Evolutionary conservation across 2,797 vertebrate species (phyloP).

Genomic region (Chelon labrosus): DNA sequence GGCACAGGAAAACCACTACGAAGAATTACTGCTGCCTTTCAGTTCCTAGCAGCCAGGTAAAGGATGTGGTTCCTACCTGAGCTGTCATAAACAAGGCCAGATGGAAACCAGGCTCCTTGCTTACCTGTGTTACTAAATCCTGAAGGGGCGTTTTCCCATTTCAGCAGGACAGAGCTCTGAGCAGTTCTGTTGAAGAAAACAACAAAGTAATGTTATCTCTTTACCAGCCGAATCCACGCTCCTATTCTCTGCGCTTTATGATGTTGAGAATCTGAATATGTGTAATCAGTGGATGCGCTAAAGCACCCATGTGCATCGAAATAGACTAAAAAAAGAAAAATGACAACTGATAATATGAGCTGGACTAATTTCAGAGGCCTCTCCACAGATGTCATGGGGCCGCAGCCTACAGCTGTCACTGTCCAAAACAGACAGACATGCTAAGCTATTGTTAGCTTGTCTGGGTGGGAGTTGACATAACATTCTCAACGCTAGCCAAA

Average conservation of each 20-base stretch:
- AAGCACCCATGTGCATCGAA: neutral
- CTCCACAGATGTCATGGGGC: slow-evolving; percentile 61
- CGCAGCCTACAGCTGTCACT: slow-evolving; percentile 77
- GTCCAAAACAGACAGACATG: slow-evolving; percentile 73
- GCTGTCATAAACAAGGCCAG: neutral
- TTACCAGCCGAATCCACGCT: neutral
- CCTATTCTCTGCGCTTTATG: neutral
- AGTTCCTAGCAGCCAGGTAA: neutral
- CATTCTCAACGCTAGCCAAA: slow-evolving; percentile 13
- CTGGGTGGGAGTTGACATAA: slow-evolving; percentile 60
- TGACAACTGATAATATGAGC: neutral
- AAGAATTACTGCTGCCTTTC: slow-evolving; percentile 10
- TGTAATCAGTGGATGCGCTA: neutral
- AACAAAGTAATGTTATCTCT: neutral
- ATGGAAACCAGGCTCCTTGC: slow-evolving; percentile 4
- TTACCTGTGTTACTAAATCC: slow-evolving; percentile 69
- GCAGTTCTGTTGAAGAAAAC: slow-evolving; percentile 32
- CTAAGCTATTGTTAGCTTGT: slow-evolving; percentile 79
- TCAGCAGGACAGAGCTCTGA: slow-evolving; percentile 59
- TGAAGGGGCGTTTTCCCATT: slow-evolving; percentile 63
- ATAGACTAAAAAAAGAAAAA: neutral
- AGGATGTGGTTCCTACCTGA: slow-evolving; percentile 24
- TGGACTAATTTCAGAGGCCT: slow-evolving; percentile 61
- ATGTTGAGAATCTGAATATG: neutral
- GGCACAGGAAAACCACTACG: slow-evolving; percentile 18